Evolutionary conservation across 2,888 invertebrate species (phyloP).

Genomic region (Drosophila diplacantha): DNA sequence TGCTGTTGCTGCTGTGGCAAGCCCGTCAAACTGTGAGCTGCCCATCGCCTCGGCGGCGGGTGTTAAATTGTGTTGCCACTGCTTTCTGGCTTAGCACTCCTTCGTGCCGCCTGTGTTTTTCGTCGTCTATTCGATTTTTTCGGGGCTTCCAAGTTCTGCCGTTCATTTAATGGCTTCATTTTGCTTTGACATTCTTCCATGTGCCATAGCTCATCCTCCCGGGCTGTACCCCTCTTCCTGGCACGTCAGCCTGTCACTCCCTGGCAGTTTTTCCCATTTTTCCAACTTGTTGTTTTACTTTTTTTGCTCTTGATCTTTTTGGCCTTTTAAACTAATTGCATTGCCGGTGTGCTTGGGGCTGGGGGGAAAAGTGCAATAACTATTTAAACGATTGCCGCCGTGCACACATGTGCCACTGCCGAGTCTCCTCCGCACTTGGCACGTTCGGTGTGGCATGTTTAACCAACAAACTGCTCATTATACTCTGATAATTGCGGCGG

Average conservation of each 20-base stretch:
- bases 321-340: slow-evolving; percentile 70
- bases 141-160: slow-evolving; percentile 58
- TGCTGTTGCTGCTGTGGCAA: slow-evolving; percentile 45
- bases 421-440: slow-evolving; percentile 23
- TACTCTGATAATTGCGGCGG: slow-evolving; percentile 11
- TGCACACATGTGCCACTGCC: slow-evolving; percentile 21
- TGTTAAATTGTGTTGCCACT: slow-evolving; percentile 65
- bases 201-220: slow-evolving; percentile 47
- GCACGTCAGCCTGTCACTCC: slow-evolving; percentile 64
- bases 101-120: slow-evolving; percentile 35
- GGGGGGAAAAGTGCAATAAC: slow-evolving; percentile 65
- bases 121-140: slow-evolving; percentile 28
- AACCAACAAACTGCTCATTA: slow-evolving; percentile 21
- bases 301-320: slow-evolving; percentile 45
- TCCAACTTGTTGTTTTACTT: slow-evolving; percentile 10
- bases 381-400: slow-evolving; percentile 66
- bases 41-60: slow-evolving; percentile 43
- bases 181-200: slow-evolving; percentile 70
- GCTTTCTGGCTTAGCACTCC: slow-evolving; percentile 45
- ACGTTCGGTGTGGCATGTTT: slow-evolving; percentile 23
- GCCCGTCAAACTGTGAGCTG: slow-evolving; percentile 51
- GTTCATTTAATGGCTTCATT: slow-evolving; percentile 72
- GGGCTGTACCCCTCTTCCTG: slow-evolving; percentile 7
- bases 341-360: slow-evolving; percentile 47
- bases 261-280: slow-evolving; percentile 22